Percentiles rank a stretch among this genome's conserved stretches.
Conservation (phyloP, 2,113 vertebrate species). For the Turnix velox region DNA sequence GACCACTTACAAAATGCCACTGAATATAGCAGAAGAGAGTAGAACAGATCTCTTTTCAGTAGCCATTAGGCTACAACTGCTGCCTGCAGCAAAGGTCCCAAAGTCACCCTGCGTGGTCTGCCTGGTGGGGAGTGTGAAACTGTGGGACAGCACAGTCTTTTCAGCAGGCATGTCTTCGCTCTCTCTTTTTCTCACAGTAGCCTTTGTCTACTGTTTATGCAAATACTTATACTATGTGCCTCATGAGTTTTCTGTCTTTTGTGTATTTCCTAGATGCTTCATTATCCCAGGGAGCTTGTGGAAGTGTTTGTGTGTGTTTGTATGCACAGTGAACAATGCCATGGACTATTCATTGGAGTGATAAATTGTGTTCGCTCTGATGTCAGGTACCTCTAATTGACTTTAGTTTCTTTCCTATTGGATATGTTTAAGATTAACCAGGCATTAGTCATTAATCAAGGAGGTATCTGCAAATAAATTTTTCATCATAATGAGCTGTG, state of each 20-base stretch:
- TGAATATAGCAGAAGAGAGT: neutral
- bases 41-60: conserved; percentile 17
- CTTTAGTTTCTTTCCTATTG: conserved; percentile 44
- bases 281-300: conserved; percentile 2
- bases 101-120: neutral
- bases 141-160: neutral
- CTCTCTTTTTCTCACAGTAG: neutral
- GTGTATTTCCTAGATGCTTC: neutral
- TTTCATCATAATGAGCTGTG: conserved; percentile 69
- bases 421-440: conserved; percentile 67
- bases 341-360: conserved; percentile 45
- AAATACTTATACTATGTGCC: neutral
- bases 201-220: conserved; percentile 46
- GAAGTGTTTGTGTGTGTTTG: conserved; percentile 36
- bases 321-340: conserved; percentile 14
- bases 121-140: neutral
- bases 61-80: fast-evolving
- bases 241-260: conserved; percentile 21
- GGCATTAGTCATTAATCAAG: conserved; percentile 69
- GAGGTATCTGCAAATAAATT: conserved; percentile 61
- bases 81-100: neutral
- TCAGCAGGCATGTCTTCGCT: conserved; percentile 5
- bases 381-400: conserved; percentile 60
- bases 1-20: neutral
- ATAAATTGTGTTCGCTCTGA: conserved; percentile 40